Base-by-base conservation (phyloP, 2,113 vertebrate genomes). In the Sinocyclocheilus rhinocerous region DNA sequence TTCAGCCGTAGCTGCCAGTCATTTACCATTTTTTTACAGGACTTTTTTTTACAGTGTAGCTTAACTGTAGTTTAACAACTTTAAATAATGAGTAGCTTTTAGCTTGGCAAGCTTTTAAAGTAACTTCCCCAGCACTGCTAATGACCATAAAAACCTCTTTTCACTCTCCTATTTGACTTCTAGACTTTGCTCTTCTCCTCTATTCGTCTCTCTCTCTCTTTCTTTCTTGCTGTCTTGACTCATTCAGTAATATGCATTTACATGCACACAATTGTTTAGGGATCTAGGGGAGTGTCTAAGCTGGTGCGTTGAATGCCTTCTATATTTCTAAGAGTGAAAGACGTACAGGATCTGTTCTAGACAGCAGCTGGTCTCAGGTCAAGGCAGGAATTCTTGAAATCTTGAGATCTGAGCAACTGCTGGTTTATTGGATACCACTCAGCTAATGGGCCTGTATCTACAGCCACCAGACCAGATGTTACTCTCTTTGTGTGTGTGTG, bases 341-440 rank as follows among this genome's bases (percentile, higher is more conserved):
- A 65, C 15, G 8, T 72, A 59, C 69, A 59, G 81, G 81, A 73
- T 55, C 81, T 84, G 20, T 22, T 1, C 65, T 69, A 83, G 81
- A 83, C 81, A 39, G 81, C 81, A 84, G 81, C 81, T 84, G 81
- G 73, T 84, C 29, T 73, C 81, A 84, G 81, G 81, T 84, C 81
- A 84, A 29, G 20, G 13, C 29, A 72, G 52, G 81, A 84, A 83
- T 83, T 73, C 48, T 59, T 26, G 45, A 61, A 22, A 77, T 50
- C 63, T 82, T 82, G 61, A 83, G 81, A 73, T 83, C 67, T 83
- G 48, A 83, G 67, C 81, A 83, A 84, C 69, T 84, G 81, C 52
- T 84, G 33, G 18, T 84, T 83, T 83, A 84, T 73, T 84, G 81
- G 50, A 84, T 15, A 59, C 29, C 81, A 57, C 69, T 72, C 52